Percentiles rank a stretch among this genome's conserved stretches.
Evolutionary conservation across 1,140 invertebrate species (phyloP).

Genomic region (Subanguina moxae): DNA sequence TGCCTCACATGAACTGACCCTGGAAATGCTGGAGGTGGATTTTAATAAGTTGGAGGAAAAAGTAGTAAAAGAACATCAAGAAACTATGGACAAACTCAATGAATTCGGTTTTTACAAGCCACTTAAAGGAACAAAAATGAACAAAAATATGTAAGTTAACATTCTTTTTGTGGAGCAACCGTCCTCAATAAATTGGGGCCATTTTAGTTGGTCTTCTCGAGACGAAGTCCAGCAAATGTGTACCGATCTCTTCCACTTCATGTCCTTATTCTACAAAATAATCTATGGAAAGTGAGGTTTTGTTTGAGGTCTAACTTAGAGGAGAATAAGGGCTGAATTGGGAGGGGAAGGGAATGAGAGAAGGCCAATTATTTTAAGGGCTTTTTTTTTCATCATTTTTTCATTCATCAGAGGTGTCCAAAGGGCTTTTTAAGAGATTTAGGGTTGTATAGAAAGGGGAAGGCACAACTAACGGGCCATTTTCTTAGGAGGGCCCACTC

Average conservation of each 20-base stretch:
- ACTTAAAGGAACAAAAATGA: background rate
- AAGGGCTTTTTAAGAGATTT: too few species aligned
- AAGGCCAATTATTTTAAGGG: too few species aligned
- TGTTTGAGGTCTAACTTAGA: too few species aligned
- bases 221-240: background rate
- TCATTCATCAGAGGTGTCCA: too few species aligned
- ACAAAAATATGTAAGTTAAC: conserved; percentile 8
- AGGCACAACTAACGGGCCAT: too few species aligned
- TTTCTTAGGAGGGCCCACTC: too few species aligned
- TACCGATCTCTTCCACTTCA: conserved; percentile 9
- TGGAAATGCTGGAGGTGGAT: conserved; percentile 24
- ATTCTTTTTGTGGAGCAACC: too few species aligned
- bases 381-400: too few species aligned
- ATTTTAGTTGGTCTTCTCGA: conserved; percentile 19
- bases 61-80: conserved; percentile 16
- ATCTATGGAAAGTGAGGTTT: conserved; percentile 25
- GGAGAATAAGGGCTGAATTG: too few species aligned
- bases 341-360: too few species aligned
- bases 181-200: background rate
- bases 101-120: conserved; percentile 15
- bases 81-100: conserved; percentile 18
- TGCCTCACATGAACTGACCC: conserved; percentile 15
- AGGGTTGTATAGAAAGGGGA: too few species aligned
- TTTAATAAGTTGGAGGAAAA: conserved; percentile 10
- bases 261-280: conserved; percentile 10